Evolutionary conservation across 1,140 invertebrate genomes (phyloP), one percentile per base, ranked within the genome.

Genomic region (Drosophila pseudoobscura): DNA sequence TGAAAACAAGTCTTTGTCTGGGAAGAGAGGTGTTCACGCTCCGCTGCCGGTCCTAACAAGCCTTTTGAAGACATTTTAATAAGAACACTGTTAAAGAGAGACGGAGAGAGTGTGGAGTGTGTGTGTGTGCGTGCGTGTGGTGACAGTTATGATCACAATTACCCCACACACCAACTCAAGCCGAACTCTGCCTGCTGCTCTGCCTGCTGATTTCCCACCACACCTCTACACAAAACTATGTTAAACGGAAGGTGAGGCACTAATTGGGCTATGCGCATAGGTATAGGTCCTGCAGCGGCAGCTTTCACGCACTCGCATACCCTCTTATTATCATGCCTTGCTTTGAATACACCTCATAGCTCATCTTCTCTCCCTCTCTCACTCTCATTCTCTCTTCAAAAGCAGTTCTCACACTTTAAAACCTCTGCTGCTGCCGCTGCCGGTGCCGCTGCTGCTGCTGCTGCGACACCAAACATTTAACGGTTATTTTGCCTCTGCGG

Each of bases 141-240:
- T 46, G 73, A 75, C 73, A 75, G 73, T 75, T 75, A 75, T 75
- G 72, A 75, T 75, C 65, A 31, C 63, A 69, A 69, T 75, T 75
- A 68, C 62, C 72, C 72, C 53, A 56, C 31, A 49, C 53, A 53
- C 71, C 41, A 46, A 31, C 8, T 64, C 51, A 69, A 69, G 44
- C 65, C 63, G 65, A 69, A 69, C 63, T 39, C 11, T 64, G 46
- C 35, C 17, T 31, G 59, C 31, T 31, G 59, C 52, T 35, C 41
- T 29, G 41, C 35, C 39, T 24, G 47, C 47, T 31, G 17, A 65
- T 66, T 65, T 66, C 35, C 47, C 47, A 52, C 59, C 46, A 13
- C 17, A 29, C 11, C 47, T 26, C 4, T 11, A 11, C 35, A 4
- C 3, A 11, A 49, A 49, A 2, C 6, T 22, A 26, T 24, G 11